Base-by-base conservation (phyloP, 1,140 invertebrate species). In the Saccostrea glomerata region DNA sequence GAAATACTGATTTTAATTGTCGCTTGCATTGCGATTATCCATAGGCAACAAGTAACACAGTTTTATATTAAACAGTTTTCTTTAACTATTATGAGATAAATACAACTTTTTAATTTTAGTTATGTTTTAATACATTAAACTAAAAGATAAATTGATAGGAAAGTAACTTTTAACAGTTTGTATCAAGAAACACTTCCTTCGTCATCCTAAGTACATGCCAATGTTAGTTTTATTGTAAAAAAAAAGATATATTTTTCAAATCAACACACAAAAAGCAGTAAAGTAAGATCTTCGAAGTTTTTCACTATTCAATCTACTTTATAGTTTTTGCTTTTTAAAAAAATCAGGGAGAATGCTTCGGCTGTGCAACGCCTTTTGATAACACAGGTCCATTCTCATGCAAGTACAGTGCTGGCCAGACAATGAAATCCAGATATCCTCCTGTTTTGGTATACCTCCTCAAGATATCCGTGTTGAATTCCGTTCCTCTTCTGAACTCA, bases 381-480 rank as follows among this genome's bases (percentile, higher is more conserved):
- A 91, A 70, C 0, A 90, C 20, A 13, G 89, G 88, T 30, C 90
- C 90, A 15, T 89, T 56, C 7, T 55, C 60, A n/a, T 91, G 82
- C 11, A 90, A 60, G 70, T 86, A 89, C 30, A 91, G 23, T 12
- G 85, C 83, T 20, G 90, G 90, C 90, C 90, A 91, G 5, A 91
- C 90, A 23, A 90, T 15, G 56, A 73, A 91, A 60, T 90, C 85
- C 7, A 89, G 36, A 36, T 82, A 85, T 82, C 85, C 86, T 12
- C 90, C 90, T 2, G 73, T 58, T 15, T 87, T 60, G 6, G 90
- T 91, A 40, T 91, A 91, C n/a, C 17, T 56, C 55, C 55, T 86
- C 40, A 86, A 89, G 6, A 88, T 54, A 0, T 89, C 73, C 40
- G 84, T 85, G 84, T 91, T 85, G 77, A 88, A 88, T 70, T 58